Percentiles rank a stretch among this genome's conserved stretches.
These are phyloP conservation scores for Autographa pulchrina DNA, from an alignment of 2,888 invertebrate genomes.

Conservation along the genomic window DNA sequence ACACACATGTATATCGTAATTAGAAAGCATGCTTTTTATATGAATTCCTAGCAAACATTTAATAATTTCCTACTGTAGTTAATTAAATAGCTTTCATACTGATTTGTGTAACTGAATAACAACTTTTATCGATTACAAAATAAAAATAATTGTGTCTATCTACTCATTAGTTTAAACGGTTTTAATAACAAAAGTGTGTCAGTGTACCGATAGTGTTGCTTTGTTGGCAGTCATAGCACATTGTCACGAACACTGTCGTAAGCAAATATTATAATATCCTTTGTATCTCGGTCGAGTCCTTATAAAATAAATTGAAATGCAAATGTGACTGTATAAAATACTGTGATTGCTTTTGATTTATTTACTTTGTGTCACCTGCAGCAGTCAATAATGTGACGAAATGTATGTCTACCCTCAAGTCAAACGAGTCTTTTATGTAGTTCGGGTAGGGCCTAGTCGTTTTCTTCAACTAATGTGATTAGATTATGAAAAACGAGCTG, in stretches of 20 bases:
- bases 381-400: background rate
- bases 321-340: constrained; percentile 37
- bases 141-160: constrained; percentile 18
- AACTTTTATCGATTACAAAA: constrained; percentile 17
- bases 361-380: constrained; percentile 17
- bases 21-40: no score
- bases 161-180: constrained; percentile 24
- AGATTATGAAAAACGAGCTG: no score
- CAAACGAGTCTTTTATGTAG: background rate
- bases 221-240: constrained; percentile 29
- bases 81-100: constrained; percentile 6
- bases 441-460: background rate
- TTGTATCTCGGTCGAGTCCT: constrained; percentile 51
- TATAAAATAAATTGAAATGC: constrained; percentile 48
- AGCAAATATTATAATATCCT: constrained; percentile 60
- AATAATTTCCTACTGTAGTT: background rate
- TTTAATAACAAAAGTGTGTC: constrained; percentile 20
- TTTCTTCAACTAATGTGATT: background rate
- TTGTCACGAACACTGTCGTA: constrained; percentile 62
- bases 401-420: background rate
- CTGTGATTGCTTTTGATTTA: constrained; percentile 26
- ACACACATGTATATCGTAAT: background rate
- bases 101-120: background rate
- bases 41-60: background rate
- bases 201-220: constrained; percentile 9